Conservation (phyloP, 53 echinoderm and acorn worm species). For the Patiria pectinifera region DNA sequence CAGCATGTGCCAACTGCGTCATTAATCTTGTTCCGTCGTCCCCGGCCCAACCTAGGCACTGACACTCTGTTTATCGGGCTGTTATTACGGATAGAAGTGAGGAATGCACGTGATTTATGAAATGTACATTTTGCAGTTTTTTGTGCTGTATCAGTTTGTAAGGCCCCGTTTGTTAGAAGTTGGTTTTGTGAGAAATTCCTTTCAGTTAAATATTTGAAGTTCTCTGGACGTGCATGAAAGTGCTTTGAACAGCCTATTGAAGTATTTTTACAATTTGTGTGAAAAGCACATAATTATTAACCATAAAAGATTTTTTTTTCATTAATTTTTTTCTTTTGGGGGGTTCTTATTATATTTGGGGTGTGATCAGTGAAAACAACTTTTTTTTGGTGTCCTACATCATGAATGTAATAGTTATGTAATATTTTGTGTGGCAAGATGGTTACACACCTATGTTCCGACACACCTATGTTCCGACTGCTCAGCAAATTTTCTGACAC, state of each 20-base stretch:
- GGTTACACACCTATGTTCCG: no score
- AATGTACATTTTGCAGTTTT: not conserved
- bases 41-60: not conserved
- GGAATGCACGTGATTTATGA: constrained; percentile 44
- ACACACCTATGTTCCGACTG: no score
- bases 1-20: constrained; percentile 5
- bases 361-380: no score
- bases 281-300: no score
- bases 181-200: not conserved
- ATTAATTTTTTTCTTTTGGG: no score
- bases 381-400: no score
- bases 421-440: no score
- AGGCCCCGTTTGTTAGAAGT: not conserved
- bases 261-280: no score
- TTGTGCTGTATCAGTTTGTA: not conserved
- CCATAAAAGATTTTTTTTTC: no score
- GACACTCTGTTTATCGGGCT: constrained; percentile 33
- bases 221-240: not conserved
- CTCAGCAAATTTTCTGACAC: no score
- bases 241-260: not conserved
- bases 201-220: not conserved
- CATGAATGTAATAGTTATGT: no score
- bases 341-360: no score
- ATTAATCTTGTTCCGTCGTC: constrained; percentile 5
- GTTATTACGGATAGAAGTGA: constrained; percentile 21